phyloP scores from a whole-genome alignment of 1,140 invertebrate genomes.

The Penaeus vannamei region DNA sequence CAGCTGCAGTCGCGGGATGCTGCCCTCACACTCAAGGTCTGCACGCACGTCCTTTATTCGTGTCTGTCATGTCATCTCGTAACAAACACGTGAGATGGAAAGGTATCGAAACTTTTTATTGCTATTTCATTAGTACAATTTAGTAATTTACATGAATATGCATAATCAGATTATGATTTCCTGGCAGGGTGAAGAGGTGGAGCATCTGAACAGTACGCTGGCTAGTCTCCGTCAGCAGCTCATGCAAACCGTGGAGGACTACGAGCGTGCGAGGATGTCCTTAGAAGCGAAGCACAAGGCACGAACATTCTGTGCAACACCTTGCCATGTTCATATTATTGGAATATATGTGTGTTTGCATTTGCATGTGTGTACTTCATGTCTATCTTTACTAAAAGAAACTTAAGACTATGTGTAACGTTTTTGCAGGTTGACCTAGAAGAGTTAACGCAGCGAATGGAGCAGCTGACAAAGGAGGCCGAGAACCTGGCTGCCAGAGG shows the following conservation, averaged over 20 bases:
- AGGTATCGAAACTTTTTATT: too few relatives aligned
- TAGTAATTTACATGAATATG: background rate
- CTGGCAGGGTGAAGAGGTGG: constrained; percentile 53
- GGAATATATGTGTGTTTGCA: too few relatives aligned
- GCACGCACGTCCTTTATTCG: background rate
- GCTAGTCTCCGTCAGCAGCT: constrained; percentile 53
- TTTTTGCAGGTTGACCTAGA: constrained; percentile 49
- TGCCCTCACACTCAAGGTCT: constrained; percentile 26
- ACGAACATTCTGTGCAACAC: background rate
- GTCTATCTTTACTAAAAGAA: background rate
- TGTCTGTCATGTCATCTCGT: background rate
- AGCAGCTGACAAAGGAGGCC: constrained; percentile 52
- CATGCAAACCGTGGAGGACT: constrained; percentile 58
- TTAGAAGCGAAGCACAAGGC: constrained; percentile 61
- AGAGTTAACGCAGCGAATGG: constrained; percentile 47
- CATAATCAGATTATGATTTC: background rate
- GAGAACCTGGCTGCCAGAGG: constrained; percentile 35
- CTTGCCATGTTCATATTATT: background rate
- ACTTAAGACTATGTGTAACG: too few relatives aligned
- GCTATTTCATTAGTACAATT: background rate
- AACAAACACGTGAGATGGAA: too few relatives aligned
- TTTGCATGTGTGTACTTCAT: background rate
- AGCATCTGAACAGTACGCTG: constrained; percentile 47
- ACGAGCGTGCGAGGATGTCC: constrained; percentile 43
- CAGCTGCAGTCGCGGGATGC: constrained; percentile 47